Evolutionary conservation across 2,797 vertebrate species (phyloP), one percentile per base, ranked within the genome.

Genomic region (Helicolenus hilgendorfi): DNA sequence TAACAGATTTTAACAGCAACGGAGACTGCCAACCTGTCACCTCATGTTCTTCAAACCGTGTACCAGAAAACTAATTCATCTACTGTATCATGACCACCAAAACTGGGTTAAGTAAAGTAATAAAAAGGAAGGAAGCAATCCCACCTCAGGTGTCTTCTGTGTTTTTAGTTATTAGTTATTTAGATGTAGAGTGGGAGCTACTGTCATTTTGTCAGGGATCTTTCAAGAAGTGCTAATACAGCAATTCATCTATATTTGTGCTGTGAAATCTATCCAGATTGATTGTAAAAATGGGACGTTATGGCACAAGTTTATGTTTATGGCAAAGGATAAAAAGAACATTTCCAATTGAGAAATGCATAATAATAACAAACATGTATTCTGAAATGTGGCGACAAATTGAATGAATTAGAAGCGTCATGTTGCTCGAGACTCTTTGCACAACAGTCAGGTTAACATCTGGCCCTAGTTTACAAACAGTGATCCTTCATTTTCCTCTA

Each of bases 401-500:
- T 11, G 58, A 64, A 81, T 36, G 4, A 59, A 29, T 55, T n/a
- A 49, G 45, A 78, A 56, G 56, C 77, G 20, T 49, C 49, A 60
- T 56, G 56, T 55, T 89, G 33, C 70, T 89, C 33, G 35, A 24
- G 55, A 83, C 55, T 73, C 45, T 15, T 81, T 41, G 76, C 59
- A 79, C 35, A 62, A 81, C 29, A 77, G 26, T 76, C 58, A 68
- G 33, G 8, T 84, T 84, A 69, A 80, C 83, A 89, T 89, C 59
- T 90, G 77, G 81, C 68, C 75, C 80, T 79, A 72, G 84, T 92
- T 95, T 84, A 91, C 72, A 93, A 87, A 86, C 60, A 45, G 63
- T 79, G 79, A 86, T 93, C 88, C 91, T 96, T 96, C 85, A 94
- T 92, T 87, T 85, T 33, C 38, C 77, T 59, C 45, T 7, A 63